Evolutionary conservation across 2,888 invertebrate species (phyloP).

Genomic region (Stenoptilia bipunctidactyla): DNA sequence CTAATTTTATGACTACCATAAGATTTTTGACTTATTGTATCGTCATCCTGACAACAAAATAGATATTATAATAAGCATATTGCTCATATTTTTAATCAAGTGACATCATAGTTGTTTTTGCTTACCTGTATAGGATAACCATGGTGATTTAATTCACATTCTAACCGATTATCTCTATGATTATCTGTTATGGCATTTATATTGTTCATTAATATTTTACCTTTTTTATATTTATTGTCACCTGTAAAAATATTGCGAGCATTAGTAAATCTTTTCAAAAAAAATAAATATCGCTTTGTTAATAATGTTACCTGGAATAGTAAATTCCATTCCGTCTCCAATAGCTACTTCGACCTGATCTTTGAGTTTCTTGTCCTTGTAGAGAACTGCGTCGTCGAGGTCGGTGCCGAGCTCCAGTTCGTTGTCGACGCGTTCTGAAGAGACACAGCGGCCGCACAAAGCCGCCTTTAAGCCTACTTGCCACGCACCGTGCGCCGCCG

Average conservation of each 20-base stretch:
- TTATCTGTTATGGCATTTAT: conserved; percentile 84
- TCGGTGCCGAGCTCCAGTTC: conserved; percentile 75
- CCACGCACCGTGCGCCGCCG: conserved; percentile 36
- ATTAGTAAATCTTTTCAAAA: background rate
- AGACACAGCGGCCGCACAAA: conserved; percentile 76
- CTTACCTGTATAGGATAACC: conserved; percentile 73
- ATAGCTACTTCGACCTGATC: conserved; percentile 92
- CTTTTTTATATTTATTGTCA: conserved; percentile 87
- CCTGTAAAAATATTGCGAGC: conserved; percentile 46
- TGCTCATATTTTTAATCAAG: too few relatives aligned
- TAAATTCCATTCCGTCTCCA: conserved; percentile 94
- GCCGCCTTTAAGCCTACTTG: conserved; percentile 68
- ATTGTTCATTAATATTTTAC: conserved; percentile 84
- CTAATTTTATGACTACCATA: conserved; percentile 93
- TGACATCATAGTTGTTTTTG: too few relatives aligned
- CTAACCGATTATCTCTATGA: conserved; percentile 81
- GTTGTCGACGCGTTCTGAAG: conserved; percentile 76
- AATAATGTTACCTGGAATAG: conserved; percentile 80
- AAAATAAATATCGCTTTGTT: conserved; percentile 4
- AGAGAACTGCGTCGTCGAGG: conserved; percentile 86
- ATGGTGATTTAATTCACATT: conserved; percentile 81
- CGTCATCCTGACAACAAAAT: conserved; percentile 73
- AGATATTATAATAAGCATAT: background rate
- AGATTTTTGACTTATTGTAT: conserved; percentile 89
- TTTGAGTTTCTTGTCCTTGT: conserved; percentile 89